These are phyloP conservation scores for Drusus annulatus DNA, from an alignment of 1,140 invertebrate genomes.

Conservation along the genomic window DNA sequence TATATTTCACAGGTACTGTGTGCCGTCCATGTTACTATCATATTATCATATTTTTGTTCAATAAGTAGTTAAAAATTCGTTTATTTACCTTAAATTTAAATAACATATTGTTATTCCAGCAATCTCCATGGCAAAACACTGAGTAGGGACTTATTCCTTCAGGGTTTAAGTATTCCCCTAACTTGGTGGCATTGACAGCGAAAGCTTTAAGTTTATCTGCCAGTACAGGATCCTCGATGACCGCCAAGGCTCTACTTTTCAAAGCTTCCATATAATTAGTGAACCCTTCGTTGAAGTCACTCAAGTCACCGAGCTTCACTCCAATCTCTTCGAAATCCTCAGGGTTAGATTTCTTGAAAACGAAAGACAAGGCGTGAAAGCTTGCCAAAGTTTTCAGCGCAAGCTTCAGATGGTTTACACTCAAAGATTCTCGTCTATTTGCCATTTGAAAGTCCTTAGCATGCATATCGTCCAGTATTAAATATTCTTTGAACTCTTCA, in stretches of 20 bases:
- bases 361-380: conserved; percentile 73
- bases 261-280: conserved; percentile 1
- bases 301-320: neutral
- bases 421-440: conserved; percentile 66
- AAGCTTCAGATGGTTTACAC: conserved; percentile 65
- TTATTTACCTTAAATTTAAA: conserved; percentile 64
- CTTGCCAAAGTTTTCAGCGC: conserved; percentile 69
- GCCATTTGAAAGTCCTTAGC: conserved; percentile 66
- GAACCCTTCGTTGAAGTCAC: neutral
- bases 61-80: too few species aligned
- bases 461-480: conserved; percentile 73
- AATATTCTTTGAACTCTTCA: conserved; percentile 66
- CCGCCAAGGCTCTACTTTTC: conserved; percentile 1
- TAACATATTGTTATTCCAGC: conserved; percentile 72
- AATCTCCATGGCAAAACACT: conserved; percentile 71
- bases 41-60: too few species aligned
- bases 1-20: too few species aligned
- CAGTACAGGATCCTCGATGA: neutral
- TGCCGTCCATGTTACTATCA: too few species aligned
- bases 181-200: neutral
- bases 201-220: conserved; percentile 38
- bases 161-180: neutral
- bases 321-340: conserved; percentile 58
- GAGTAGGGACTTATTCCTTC: conserved; percentile 63
- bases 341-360: conserved; percentile 66